Conservation (phyloP, 2,888 invertebrate species). For the Erpobdella octoculata region DNA sequence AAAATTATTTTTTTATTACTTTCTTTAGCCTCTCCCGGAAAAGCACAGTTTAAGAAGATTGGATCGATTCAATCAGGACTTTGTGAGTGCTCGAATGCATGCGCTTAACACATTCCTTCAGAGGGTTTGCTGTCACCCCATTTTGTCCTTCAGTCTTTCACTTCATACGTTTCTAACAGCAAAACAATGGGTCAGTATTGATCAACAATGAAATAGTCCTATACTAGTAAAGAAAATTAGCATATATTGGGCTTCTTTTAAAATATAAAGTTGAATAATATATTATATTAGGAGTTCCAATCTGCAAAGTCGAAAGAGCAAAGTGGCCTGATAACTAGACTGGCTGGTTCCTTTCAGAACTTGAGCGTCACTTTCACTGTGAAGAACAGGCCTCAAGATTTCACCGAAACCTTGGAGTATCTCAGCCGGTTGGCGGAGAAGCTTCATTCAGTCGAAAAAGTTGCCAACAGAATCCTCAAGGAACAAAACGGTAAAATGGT, state of each 20-base stretch:
- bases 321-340: slow-evolving; percentile 57
- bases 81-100: slow-evolving; percentile 62
- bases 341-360: slow-evolving; percentile 59
- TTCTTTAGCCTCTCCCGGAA: slow-evolving; percentile 31
- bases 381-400: slow-evolving; percentile 60
- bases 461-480: slow-evolving; percentile 53
- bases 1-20: no score
- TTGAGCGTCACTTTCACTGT: slow-evolving; percentile 57
- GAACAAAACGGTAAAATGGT: slow-evolving; percentile 36
- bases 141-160: slow-evolving; percentile 62
- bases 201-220: not conserved
- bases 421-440: slow-evolving; percentile 61
- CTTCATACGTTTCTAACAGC: slow-evolving; percentile 63
- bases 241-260: not conserved
- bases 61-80: slow-evolving; percentile 66
- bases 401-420: slow-evolving; percentile 61
- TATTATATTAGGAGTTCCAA: slow-evolving; percentile 58
- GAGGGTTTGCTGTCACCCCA: slow-evolving; percentile 64
- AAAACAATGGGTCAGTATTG: slow-evolving; percentile 57
- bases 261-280: not conserved
- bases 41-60: slow-evolving; percentile 56
- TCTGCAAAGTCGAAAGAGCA: slow-evolving; percentile 59
- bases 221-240: not conserved
- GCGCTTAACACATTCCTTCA: slow-evolving; percentile 55
- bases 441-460: slow-evolving; percentile 60